Conservation (phyloP, 2,113 vertebrate species). For the Chiloscyllium plagiosum region DNA sequence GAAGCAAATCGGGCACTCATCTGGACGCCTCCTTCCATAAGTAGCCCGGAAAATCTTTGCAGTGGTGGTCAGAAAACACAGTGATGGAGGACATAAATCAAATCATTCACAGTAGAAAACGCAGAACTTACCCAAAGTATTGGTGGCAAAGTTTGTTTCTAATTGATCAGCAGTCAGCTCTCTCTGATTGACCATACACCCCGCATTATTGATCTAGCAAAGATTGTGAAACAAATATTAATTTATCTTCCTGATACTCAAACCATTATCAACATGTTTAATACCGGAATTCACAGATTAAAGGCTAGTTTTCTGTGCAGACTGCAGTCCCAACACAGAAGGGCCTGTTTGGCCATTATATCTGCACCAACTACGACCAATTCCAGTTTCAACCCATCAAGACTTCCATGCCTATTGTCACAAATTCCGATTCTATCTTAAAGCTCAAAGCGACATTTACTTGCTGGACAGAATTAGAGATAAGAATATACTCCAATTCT, state of each 20-base stretch:
- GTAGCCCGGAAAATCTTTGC: not conserved
- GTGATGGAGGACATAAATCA: not conserved
- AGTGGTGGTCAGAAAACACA: no score
- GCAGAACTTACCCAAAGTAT: constrained; percentile 63
- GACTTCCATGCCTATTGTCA: not conserved
- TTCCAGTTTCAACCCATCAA: not conserved
- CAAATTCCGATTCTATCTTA: not conserved
- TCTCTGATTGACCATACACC: constrained; percentile 73
- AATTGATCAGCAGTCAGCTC: constrained; percentile 70
- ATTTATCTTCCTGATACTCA: not conserved
- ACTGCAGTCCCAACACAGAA: not conserved
- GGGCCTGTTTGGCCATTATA: no score
- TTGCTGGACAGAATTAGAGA: not conserved
- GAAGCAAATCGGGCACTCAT: not conserved
- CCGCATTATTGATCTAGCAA: constrained; percentile 71
- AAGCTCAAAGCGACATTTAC: not conserved
- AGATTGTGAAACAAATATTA: constrained; percentile 30
- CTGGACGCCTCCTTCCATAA: not conserved
- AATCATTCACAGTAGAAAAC: not conserved
- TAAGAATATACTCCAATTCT: not conserved
- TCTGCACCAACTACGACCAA: not conserved
- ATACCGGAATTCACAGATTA: not conserved
- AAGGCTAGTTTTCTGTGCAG: not conserved
- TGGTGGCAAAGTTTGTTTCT: constrained; percentile 78
- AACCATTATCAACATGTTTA: not conserved